These are phyloP conservation scores for Babylonia areolata DNA, from an alignment of 1,140 invertebrate species.

Conservation along the genomic window DNA sequence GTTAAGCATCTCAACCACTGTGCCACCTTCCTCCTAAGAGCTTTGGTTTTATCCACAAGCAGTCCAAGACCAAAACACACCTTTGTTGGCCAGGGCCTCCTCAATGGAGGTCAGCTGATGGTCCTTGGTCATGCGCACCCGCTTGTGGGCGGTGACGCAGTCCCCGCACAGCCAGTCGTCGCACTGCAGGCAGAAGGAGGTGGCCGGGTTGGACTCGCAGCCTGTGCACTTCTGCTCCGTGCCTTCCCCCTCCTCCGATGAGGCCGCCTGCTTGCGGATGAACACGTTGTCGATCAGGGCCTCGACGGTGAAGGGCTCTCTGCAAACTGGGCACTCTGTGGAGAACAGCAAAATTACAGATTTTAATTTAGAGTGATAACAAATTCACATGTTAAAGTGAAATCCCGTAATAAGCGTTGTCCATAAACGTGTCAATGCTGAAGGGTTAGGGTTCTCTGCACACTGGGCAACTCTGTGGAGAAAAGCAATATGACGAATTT, in stretches of 20 bases:
- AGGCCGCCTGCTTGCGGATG: constrained; percentile 79
- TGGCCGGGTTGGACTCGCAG: constrained; percentile 89
- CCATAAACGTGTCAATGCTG: no score
- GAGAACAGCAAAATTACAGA: constrained; percentile 25
- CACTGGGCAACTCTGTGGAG: no score
- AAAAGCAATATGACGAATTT: no score
- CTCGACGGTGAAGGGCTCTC: constrained; percentile 80
- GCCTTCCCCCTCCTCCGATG: constrained; percentile 55
- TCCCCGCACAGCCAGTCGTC: constrained; percentile 92
- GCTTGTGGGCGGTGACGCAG: constrained; percentile 85
- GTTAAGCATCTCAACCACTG: no score
- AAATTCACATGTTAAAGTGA: no score
- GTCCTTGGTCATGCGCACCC: constrained; percentile 93
- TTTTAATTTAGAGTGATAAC: no score
- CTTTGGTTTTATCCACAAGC: no score
- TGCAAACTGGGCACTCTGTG: constrained; percentile 80
- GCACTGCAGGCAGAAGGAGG: constrained; percentile 92
- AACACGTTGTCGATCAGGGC: constrained; percentile 87
- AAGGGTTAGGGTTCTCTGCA: no score
- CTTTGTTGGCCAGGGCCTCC: constrained; percentile 38
- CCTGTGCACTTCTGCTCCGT: constrained; percentile 83
- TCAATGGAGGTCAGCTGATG: constrained; percentile 76
- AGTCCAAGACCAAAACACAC: no score
- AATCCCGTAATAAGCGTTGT: no score
- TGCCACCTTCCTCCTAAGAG: no score